Evolutionary conservation across 1,140 invertebrate genomes (phyloP), one percentile per base, ranked within the genome.

Genomic region (Coelopa frigida): DNA sequence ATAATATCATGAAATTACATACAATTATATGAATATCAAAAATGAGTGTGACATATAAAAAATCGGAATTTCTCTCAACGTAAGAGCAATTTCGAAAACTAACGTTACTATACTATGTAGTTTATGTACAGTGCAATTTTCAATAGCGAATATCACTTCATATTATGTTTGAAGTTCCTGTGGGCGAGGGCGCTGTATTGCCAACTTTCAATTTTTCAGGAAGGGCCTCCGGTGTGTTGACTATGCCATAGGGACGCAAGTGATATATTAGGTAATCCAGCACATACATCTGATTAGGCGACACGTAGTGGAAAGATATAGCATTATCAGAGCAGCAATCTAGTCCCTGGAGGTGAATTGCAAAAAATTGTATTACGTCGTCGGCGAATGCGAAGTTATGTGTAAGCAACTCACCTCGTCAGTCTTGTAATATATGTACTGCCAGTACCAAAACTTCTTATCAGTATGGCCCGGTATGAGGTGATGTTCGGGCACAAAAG

Each of bases 251-350:
- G 1, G 94, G 92, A 44, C 89, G 75, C 36, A 99, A 72, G 69
- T 98, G 94, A 70, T 98, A 98, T 53, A 98, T 87, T 29, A 98
- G 73, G 72, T 97, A 98, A 56, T 98, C 94, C 14, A 97, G 69
- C 2, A 95, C 88, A 68, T 98, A 98, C 90, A 97, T 95, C 74
- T 87, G 81, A 59, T 94, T 87, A 0, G 93, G 90, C 10, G 79
- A 79, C 4, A 98, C 88, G 61, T 98, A 98, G 68, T 98, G 94
- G 72, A 98, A 99, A 1, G 92, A 94, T 23, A 98, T 82, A 1
- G 94, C 92, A 62, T 87, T 89, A 63, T 98, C 94, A 15, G 91
- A 95, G 70, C 94, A 98, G 64, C 94, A 98, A 52, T 93, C 83
- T 45, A 94, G 77, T 1, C 94, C 93, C 83, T 95, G 70, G 24